phyloP scores from a whole-genome alignment of 2,113 vertebrate species.

The Malurus melanocephalus region DNA sequence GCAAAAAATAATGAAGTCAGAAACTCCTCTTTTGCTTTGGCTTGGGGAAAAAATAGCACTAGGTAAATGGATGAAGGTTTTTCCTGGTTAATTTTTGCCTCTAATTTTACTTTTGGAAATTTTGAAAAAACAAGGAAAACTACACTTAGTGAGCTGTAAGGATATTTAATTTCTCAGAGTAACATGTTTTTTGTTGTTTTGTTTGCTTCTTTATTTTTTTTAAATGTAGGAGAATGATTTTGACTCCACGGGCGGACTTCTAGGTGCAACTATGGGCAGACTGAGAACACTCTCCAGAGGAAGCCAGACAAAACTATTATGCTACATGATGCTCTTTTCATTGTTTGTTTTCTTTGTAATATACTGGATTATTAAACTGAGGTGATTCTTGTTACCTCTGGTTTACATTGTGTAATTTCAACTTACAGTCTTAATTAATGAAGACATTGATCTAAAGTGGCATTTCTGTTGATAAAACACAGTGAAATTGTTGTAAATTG shows the following conservation, averaged over 20 bases:
- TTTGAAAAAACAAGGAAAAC: neutral
- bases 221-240: conserved; percentile 86
- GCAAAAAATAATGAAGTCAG: neutral
- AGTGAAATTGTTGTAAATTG: conserved; percentile 20
- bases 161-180: neutral
- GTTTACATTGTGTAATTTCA: conserved; percentile 42
- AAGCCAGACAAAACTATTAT: conserved; percentile 90
- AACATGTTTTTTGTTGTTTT: neutral
- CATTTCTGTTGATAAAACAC: conserved; percentile 3
- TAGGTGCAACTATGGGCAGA: conserved; percentile 90
- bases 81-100: neutral
- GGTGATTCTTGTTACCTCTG: conserved; percentile 64
- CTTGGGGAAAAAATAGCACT: neutral
- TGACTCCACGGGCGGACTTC: conserved; percentile 89
- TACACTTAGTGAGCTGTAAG: neutral
- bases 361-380: conserved; percentile 92
- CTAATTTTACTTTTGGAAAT: neutral
- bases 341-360: conserved; percentile 93
- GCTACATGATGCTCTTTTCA: conserved; percentile 94
- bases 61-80: neutral
- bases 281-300: conserved; percentile 90
- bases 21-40: neutral
- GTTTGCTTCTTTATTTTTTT: neutral
- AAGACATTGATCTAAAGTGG: neutral
- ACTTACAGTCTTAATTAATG: neutral